Base-by-base conservation (phyloP, 53 echinoderm and acorn worm genomes). In the Mesocentrotus franciscanus region DNA sequence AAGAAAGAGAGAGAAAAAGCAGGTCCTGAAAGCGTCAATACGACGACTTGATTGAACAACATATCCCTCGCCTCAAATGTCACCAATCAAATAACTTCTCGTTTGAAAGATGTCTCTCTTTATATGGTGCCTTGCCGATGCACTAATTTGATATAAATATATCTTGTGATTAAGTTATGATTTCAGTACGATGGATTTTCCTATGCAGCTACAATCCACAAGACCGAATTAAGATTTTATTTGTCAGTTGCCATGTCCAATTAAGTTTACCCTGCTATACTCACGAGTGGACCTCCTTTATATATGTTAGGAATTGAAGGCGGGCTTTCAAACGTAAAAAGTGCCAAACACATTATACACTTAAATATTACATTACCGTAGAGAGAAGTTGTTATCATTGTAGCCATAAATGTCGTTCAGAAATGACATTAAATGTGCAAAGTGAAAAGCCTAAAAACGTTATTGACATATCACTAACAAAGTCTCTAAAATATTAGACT, bases 21-120 rank as follows among this genome's bases (percentile, higher is more conserved):
- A 17, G 84, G 84, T 84, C 33, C 49, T 49, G 84, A 84, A 84
- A 42, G 84, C 84, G 12, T 84, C 84, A 84, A 84, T 84, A 39
- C 84, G 24, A 55, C 55, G 84, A 84, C 84, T 84, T 84, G 84
- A 84, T 84, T 84, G 84, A 84, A 84, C 84, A 84, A 84, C 84
- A 84, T 84, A 84, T 9, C 84, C 55, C 39, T 84, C 84, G 84
- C 84, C 55, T 84, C 84, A 39, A 42, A 84, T 84, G 84, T 84
- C 84, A 22, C 84, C 84, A 49, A 84, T 84, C 84, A 84, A 84
- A 84, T 84, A 84, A 84, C 55, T 5, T 49, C 22, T 84, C 20
- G 84, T 55, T 49, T 16, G 55, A 42, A 84, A 22, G 84, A 84
- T 55, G 55, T 84, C 84, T 49, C 49, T 84, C 84, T 24, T 3